A percentile compares a stretch with the other conserved stretches of the same genome.
phyloP scores from a whole-genome alignment of 2,797 vertebrate genomes.

The Eulemur mongoz region DNA sequence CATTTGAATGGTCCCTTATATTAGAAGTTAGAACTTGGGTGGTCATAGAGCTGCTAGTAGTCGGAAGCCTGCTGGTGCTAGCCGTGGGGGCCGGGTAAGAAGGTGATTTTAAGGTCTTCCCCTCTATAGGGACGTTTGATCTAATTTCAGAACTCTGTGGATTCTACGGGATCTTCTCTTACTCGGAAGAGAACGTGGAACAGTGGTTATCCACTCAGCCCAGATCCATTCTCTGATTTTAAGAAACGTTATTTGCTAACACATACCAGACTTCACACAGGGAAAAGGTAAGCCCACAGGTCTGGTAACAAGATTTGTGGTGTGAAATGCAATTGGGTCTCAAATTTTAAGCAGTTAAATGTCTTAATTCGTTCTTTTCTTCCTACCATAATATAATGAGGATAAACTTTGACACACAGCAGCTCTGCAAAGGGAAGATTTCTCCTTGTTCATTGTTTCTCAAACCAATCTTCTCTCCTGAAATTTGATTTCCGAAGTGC shows the following conservation, averaged over 20 bases:
- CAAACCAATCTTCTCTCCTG: slow-evolving; percentile 83
- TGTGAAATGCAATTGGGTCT: slow-evolving; percentile 85
- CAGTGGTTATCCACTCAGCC: slow-evolving; percentile 51
- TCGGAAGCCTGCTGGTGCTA: slow-evolving; percentile 72
- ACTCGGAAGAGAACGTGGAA: neutral
- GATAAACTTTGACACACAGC: slow-evolving; percentile 83
- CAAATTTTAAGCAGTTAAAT: slow-evolving; percentile 86
- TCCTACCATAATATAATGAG: slow-evolving; percentile 82
- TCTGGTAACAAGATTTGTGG: slow-evolving; percentile 85
- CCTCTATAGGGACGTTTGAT: neutral
- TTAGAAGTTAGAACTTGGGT: slow-evolving; percentile 78
- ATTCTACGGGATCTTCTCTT: slow-evolving; percentile 5
- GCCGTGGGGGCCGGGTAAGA: slow-evolving; percentile 20
- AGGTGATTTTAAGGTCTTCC: slow-evolving; percentile 65
- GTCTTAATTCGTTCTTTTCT: slow-evolving; percentile 87
- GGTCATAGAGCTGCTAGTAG: slow-evolving; percentile 72
- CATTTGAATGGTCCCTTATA: slow-evolving; percentile 78
- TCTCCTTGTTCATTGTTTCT: slow-evolving; percentile 72
- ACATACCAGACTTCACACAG: slow-evolving; percentile 75
- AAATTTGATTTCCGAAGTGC: slow-evolving; percentile 86
- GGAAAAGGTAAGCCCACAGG: slow-evolving; percentile 82
- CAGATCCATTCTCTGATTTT: slow-evolving; percentile 45
- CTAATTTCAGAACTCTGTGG: slow-evolving; percentile 2
- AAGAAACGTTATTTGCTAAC: slow-evolving; percentile 75
- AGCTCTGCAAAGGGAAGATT: slow-evolving; percentile 75